Conservation (phyloP, 2,888 invertebrate species). For the Romanomermis culicivorax region DNA sequence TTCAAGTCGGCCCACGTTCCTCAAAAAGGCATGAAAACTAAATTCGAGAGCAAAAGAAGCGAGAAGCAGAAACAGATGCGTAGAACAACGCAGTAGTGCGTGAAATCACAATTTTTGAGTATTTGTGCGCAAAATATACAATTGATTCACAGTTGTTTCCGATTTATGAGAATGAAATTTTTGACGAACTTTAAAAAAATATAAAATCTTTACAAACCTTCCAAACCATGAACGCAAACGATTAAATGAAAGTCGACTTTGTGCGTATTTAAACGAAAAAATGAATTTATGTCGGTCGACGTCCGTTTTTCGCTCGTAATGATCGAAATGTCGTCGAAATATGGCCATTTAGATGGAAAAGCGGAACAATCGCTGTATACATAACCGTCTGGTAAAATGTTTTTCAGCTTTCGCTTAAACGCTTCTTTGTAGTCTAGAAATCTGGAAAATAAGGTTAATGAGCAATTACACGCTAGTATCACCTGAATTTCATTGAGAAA, state of each 20-base stretch:
- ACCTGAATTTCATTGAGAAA: not conserved
- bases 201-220: too few species aligned
- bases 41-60: not conserved
- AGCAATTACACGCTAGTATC: not conserved
- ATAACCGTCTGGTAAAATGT: conserved; percentile 12
- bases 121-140: too few species aligned
- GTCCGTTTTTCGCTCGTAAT: conserved; percentile 53
- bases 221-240: conserved; percentile 85
- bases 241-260: conserved; percentile 74
- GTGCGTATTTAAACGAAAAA: conserved; percentile 37
- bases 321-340: conserved; percentile 42
- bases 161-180: too few species aligned
- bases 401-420: conserved; percentile 13
- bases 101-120: too few species aligned
- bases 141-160: too few species aligned
- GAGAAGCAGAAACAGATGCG: not conserved
- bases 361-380: conserved; percentile 11
- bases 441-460: not conserved
- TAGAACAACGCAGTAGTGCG: too few species aligned
- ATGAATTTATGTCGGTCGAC: not conserved
- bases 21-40: conserved; percentile 13
- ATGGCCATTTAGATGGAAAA: conserved; percentile 42
- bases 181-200: too few species aligned
- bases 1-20: conserved; percentile 72
- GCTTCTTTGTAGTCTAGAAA: conserved; percentile 11